These are phyloP conservation scores for Harpegnathos saltator DNA, from an alignment of 1,140 invertebrate species.

Conservation along the genomic window DNA sequence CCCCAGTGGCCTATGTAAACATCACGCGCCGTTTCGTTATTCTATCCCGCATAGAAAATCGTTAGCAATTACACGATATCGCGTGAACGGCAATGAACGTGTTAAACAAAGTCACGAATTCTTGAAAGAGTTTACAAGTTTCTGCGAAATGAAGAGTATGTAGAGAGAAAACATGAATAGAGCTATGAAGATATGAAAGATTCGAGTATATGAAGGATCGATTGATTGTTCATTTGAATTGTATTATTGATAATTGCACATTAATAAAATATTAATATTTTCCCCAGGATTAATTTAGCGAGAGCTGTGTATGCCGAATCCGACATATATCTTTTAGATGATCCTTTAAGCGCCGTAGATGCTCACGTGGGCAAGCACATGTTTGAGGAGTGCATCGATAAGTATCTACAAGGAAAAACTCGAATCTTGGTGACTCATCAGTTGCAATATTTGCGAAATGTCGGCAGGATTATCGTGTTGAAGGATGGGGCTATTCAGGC, in stretches of 20 bases:
- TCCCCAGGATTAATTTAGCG: slow-evolving; percentile 90
- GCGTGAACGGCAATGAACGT: too few relatives aligned
- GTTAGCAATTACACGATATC: too few relatives aligned
- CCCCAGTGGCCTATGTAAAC: too few relatives aligned
- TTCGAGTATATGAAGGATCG: too few relatives aligned
- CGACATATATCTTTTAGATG: slow-evolving; percentile 92
- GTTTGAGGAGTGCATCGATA: slow-evolving; percentile 91
- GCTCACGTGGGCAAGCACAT: slow-evolving; percentile 92
- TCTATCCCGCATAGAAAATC: too few relatives aligned
- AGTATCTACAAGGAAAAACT: slow-evolving; percentile 90
- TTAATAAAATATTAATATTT: slow-evolving; percentile 6
- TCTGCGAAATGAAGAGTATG: too few relatives aligned
- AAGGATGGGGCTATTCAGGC: slow-evolving; percentile 88
- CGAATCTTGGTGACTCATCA: slow-evolving; percentile 95
- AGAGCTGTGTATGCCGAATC: slow-evolving; percentile 86
- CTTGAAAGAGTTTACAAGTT: too few relatives aligned
- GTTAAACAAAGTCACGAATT: too few relatives aligned
- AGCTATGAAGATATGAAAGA: too few relatives aligned
- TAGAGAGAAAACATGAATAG: too few relatives aligned
- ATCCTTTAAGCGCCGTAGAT: slow-evolving; percentile 94
- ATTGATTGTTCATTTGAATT: too few relatives aligned
- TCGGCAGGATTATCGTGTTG: slow-evolving; percentile 91
- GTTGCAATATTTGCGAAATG: slow-evolving; percentile 92
- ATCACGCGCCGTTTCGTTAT: too few relatives aligned
- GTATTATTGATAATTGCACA: background rate